Evolutionary conservation across 1,140 invertebrate species (phyloP).

Genomic region (Drosophila sechellia): DNA sequence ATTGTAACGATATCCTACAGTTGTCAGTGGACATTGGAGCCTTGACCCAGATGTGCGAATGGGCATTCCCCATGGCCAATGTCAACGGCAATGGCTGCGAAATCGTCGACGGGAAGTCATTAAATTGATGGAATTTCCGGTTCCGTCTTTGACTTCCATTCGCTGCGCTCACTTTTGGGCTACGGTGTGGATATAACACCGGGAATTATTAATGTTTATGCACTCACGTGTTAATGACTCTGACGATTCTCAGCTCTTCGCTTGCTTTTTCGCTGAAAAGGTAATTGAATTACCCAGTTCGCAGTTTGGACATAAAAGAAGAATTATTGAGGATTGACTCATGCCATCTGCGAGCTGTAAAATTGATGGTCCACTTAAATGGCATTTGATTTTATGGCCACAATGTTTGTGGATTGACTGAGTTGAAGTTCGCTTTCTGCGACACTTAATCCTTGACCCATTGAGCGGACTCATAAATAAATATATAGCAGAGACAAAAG

Average conservation of each 20-base stretch:
- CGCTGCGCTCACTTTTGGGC: not conserved
- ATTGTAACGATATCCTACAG: conserved; percentile 20
- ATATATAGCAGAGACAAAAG: not conserved
- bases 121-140: conserved; percentile 69
- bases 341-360: conserved; percentile 13
- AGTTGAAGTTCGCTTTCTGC: not conserved
- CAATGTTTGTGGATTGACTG: not conserved
- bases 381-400: conserved; percentile 41
- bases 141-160: conserved; percentile 34
- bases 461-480: conserved; percentile 20
- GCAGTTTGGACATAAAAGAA: conserved; percentile 19
- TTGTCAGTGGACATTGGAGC: conserved; percentile 1
- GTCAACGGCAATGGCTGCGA: conserved; percentile 22
- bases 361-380: conserved; percentile 41
- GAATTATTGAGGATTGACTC: conserved; percentile 11
- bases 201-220: conserved; percentile 50
- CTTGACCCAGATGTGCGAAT: conserved; percentile 34
- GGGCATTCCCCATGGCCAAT: conserved; percentile 18
- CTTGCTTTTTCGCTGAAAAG: not conserved
- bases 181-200: conserved; percentile 28
- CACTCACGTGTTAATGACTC: conserved; percentile 39
- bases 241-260: conserved; percentile 18
- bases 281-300: conserved; percentile 32
- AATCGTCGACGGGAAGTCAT: conserved; percentile 50
- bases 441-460: conserved; percentile 32